Percentiles rank a stretch among this genome's conserved stretches.
These are phyloP conservation scores for Sylvia atricapilla DNA, from an alignment of 2,113 vertebrate genomes.

Conservation along the genomic window DNA sequence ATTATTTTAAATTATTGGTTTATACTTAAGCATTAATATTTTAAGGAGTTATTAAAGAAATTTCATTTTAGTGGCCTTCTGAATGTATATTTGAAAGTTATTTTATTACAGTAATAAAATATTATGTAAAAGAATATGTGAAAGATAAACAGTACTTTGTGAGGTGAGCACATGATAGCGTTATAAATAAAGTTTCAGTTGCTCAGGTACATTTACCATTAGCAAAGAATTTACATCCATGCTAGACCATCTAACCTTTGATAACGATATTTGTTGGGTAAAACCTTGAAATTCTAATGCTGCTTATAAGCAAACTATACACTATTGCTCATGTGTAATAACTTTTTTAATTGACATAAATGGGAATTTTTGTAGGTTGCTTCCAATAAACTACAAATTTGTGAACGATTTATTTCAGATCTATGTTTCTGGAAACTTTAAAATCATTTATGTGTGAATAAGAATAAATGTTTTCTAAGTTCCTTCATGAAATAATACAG, in stretches of 20 bases:
- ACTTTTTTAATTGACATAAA: neutral
- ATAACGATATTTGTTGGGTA: neutral
- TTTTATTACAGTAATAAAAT: neutral
- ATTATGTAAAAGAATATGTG: neutral
- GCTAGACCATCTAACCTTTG: neutral
- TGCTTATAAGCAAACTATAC: neutral
- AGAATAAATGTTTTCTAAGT: neutral
- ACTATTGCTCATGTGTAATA: neutral
- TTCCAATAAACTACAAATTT: neutral
- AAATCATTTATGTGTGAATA: neutral
- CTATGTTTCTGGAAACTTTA: neutral
- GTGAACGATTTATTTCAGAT: neutral
- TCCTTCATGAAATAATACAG: neutral
- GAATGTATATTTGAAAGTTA: neutral
- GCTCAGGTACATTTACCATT: neutral
- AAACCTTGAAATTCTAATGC: neutral
- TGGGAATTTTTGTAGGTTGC: neutral
- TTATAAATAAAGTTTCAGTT: neutral
- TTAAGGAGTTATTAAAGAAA: neutral
- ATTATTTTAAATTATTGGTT: neutral
- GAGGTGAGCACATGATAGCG: neutral
- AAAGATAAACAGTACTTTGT: neutral
- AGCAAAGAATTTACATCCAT: neutral
- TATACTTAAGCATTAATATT: neutral
- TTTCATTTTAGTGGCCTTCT: neutral